Evolutionary conservation across 2,888 invertebrate genomes (phyloP).

Genomic region (Cephonodes hylas): DNA sequence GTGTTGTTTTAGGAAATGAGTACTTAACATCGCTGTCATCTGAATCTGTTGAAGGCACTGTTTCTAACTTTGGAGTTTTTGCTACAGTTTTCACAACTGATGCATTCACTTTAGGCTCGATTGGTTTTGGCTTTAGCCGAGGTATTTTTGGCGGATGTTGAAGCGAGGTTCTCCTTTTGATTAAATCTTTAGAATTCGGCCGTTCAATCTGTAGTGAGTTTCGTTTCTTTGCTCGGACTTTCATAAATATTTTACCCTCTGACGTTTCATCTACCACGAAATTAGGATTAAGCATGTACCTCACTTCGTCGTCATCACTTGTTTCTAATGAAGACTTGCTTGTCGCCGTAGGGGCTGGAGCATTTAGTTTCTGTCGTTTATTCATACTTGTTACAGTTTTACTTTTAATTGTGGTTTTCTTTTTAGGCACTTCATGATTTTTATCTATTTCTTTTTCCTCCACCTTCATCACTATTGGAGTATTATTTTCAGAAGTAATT

Average conservation of each 20-base stretch:
- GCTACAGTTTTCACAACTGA: conserved; percentile 32
- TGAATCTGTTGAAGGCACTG: conserved; percentile 57
- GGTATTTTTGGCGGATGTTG: conserved; percentile 68
- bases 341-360: conserved; percentile 29
- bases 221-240: conserved; percentile 62
- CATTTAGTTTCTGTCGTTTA: conserved; percentile 48
- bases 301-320: conserved; percentile 67
- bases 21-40: conserved; percentile 75
- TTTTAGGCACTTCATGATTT: conserved; percentile 44
- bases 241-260: conserved; percentile 60
- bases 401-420: conserved; percentile 47
- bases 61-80: conserved; percentile 41
- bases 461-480: conserved; percentile 37
- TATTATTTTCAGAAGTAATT: conserved; percentile 26
- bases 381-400: conserved; percentile 42
- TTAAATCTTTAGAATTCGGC: conserved; percentile 64
- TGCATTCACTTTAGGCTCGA: conserved; percentile 38
- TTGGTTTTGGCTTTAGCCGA: conserved; percentile 55
- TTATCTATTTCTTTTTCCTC: conserved; percentile 34
- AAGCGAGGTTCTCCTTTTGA: conserved; percentile 62
- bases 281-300: conserved; percentile 73
- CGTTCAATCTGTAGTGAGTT: conserved; percentile 68
- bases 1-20: conserved; percentile 57
- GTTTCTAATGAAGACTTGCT: conserved; percentile 39
- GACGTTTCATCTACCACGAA: conserved; percentile 47